Evolutionary conservation across 2,888 invertebrate species (phyloP).

Genomic region (Hecatera dysodea): DNA sequence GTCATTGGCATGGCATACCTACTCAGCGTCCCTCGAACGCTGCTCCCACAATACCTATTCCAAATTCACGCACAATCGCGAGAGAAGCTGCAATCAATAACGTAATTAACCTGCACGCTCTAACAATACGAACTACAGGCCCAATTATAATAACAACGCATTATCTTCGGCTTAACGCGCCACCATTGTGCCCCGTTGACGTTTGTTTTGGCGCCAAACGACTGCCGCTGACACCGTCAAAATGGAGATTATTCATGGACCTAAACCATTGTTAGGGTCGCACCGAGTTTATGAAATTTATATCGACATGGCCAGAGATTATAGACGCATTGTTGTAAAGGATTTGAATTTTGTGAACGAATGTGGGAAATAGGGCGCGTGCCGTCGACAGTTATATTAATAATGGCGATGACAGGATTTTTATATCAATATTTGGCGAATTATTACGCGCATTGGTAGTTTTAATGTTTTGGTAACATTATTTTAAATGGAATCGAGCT

Average conservation of each 20-base stretch:
- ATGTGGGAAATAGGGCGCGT: constrained; percentile 69
- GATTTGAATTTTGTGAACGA: constrained; percentile 68
- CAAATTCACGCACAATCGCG: constrained; percentile 39
- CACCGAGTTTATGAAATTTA: constrained; percentile 70
- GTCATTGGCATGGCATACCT: neutral
- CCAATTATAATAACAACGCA: constrained; percentile 69
- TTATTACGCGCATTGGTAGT: constrained; percentile 44
- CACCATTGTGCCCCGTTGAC: constrained; percentile 67
- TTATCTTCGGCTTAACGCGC: constrained; percentile 68
- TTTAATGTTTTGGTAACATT: neutral
- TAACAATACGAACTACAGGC: constrained; percentile 63
- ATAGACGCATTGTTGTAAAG: constrained; percentile 68
- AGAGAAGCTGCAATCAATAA: constrained; percentile 53
- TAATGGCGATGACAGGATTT: constrained; percentile 58
- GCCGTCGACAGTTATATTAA: constrained; percentile 67
- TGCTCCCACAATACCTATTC: neutral
- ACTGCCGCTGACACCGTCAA: constrained; percentile 70
- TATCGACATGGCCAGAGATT: constrained; percentile 70
- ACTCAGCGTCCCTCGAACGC: neutral
- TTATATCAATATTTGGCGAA: constrained; percentile 56
- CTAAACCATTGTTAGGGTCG: constrained; percentile 66
- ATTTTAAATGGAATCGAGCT: neutral
- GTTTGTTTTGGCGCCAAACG: constrained; percentile 70
- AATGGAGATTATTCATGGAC: constrained; percentile 72
- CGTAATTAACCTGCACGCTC: constrained; percentile 64